Evolutionary conservation across 1,140 invertebrate genomes (phyloP).

Genomic region (Scaptodrosophila lebanonensis): DNA sequence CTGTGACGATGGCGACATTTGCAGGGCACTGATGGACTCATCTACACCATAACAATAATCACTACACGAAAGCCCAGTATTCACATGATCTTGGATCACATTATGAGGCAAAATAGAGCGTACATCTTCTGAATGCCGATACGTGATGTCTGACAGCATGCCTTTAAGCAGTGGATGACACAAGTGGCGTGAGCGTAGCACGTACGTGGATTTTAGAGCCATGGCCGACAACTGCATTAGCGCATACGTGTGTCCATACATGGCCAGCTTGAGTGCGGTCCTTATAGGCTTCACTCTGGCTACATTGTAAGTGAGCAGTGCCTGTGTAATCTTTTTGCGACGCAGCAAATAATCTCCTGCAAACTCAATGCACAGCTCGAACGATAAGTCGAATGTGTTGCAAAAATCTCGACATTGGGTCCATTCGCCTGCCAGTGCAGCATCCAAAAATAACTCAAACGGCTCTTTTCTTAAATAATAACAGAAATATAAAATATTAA

Average conservation of each 20-base stretch:
- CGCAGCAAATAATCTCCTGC: constrained; percentile 84
- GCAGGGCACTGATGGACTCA: constrained; percentile 65
- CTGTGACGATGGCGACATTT: constrained; percentile 76
- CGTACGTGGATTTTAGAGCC: constrained; percentile 68
- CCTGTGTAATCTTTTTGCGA: constrained; percentile 82
- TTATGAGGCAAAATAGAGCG: constrained; percentile 48
- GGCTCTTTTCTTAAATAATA: constrained; percentile 78
- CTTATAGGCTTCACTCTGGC: constrained; percentile 84
- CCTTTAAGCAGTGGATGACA: constrained; percentile 53
- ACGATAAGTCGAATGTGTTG: constrained; percentile 82
- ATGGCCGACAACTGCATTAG: constrained; percentile 79
- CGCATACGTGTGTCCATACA: constrained; percentile 83
- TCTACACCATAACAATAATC: constrained; percentile 71
- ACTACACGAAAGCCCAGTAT: constrained; percentile 51
- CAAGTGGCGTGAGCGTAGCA: constrained; percentile 60
- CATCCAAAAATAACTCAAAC: constrained; percentile 83
- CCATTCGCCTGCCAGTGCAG: constrained; percentile 59
- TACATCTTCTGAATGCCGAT: constrained; percentile 69
- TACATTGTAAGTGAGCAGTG: constrained; percentile 84
- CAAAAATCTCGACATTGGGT: constrained; percentile 74
- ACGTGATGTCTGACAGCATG: constrained; percentile 57
- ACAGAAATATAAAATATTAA: neutral
- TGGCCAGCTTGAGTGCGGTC: constrained; percentile 85
- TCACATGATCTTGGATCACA: constrained; percentile 28
- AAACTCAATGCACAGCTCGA: constrained; percentile 84